Conservation (phyloP, 92 coral and sea anemone genomes). For the Porites evermanni region DNA sequence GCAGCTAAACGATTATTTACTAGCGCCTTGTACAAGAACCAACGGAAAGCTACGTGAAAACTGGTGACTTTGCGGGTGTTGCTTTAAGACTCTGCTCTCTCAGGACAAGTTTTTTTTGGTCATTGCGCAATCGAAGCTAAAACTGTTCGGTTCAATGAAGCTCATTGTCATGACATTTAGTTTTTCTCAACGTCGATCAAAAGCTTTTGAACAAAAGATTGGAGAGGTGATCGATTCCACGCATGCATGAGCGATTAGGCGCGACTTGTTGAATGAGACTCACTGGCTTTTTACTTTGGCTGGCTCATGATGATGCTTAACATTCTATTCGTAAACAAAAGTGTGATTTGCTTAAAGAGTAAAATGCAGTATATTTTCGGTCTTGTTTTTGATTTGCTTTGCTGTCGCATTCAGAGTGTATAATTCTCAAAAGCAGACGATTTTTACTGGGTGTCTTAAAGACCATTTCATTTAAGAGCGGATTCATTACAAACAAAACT, state of each 20-base stretch:
- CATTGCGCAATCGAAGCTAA: constrained; percentile 3
- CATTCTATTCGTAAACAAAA: constrained; percentile 32
- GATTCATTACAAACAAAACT: constrained; percentile 23
- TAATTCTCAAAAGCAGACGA: not conserved
- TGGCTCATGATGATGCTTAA: constrained; percentile 6
- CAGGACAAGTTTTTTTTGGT: not conserved
- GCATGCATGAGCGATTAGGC: constrained; percentile 31
- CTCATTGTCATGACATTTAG: not conserved
- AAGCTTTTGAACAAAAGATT: constrained; percentile 22
- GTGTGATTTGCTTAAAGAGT: not conserved
- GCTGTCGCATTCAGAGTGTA: not conserved
- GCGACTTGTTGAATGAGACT: constrained; percentile 38
- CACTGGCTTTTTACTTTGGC: constrained; percentile 6
- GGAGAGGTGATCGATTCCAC: constrained; percentile 21
- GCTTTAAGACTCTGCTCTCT: not conserved
- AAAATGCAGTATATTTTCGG: not conserved
- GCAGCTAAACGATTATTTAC: constrained; percentile 41
- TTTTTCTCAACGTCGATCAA: constrained; percentile 29
- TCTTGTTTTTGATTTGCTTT: not conserved
- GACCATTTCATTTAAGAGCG: constrained; percentile 33
- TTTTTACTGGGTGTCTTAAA: constrained; percentile 9
- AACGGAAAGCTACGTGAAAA: not conserved
- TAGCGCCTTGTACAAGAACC: constrained; percentile 26
- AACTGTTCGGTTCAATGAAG: not conserved
- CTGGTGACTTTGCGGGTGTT: constrained; percentile 28